Evolutionary conservation across 2,888 invertebrate species (phyloP), one percentile per base, ranked within the genome.

Genomic region (Drosophila leonis): DNA sequence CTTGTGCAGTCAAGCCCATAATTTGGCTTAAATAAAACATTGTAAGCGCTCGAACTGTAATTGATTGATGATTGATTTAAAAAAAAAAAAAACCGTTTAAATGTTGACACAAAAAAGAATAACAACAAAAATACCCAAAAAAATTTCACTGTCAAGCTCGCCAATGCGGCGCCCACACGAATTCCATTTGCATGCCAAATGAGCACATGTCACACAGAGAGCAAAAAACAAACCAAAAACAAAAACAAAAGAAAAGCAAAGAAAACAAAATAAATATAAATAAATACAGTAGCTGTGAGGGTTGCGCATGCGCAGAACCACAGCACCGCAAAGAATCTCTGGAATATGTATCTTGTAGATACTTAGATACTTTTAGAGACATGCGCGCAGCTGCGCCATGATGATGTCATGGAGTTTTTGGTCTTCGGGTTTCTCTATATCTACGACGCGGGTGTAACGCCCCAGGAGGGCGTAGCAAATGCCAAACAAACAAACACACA

Each of bases 281-380:
- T 55, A 78, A 78, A 78, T 70, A 82, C 88, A 73, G 73, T 84
- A 83, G 72, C 76, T 62, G 82, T 51, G 59, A 64, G 51, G 49
- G 80, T 68, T 83, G 82, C 87, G 89, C 89, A 88, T 83, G 84
- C 84, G 87, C 89, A 78, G 70, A 78, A 51, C 69, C 65, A 49
- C 61, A 57, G 54, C 59, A 48, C 20, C 67, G 49, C 66, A 55
- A 75, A 83, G 65, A 80, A 83, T 61, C 54, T 49, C 44, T 29
- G 66, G 42, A 59, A 52, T 60, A 59, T 72, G 77, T 79, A 68
- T 74, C 51, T 78, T 61, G n/a, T 63, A 75, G 80, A 77, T 77
- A 75, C 71, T 67, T 65, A 62, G 75, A 79, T 75, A 75, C 60
- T 33, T 49, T 49, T 20, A 20, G 49, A 49, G 12, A 52, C 37